phyloP scores from a whole-genome alignment of 1,140 invertebrate genomes.

The Bombus waltoni region DNA sequence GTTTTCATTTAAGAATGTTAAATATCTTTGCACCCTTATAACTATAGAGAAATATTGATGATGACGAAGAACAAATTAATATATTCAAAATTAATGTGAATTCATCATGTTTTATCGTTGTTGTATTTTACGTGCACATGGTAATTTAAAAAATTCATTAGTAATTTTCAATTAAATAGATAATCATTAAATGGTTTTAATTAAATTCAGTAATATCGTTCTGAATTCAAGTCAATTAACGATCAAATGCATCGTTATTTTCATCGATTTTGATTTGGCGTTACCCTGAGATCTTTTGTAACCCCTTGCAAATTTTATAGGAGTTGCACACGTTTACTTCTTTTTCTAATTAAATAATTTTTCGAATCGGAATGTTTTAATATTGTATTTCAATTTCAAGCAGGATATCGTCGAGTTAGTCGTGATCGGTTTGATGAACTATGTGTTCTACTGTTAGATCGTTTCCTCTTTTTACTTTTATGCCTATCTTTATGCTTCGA shows the following conservation, averaged over 20 bases:
- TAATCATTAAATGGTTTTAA: neutral
- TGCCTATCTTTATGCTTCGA: constrained; percentile 65
- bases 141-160: neutral
- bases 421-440: constrained; percentile 49
- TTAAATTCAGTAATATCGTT: constrained; percentile 24
- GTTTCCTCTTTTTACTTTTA: constrained; percentile 56
- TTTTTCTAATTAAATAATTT: constrained; percentile 51
- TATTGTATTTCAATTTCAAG: constrained; percentile 45
- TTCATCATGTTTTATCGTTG: constrained; percentile 18
- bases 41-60: neutral
- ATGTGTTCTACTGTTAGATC: constrained; percentile 45
- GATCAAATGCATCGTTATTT: constrained; percentile 42
- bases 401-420: constrained; percentile 47
- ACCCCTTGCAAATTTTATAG: constrained; percentile 58
- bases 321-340: constrained; percentile 42
- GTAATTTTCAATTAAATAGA: neutral
- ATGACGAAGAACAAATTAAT: neutral
- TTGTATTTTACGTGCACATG: neutral
- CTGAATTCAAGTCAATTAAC: constrained; percentile 46
- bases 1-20: neutral
- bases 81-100: neutral
- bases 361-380: constrained; percentile 70
- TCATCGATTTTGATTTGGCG: constrained; percentile 61
- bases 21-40: neutral
- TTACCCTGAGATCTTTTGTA: constrained; percentile 63